phyloP scores from a whole-genome alignment of 2,113 vertebrate species.

The Thermophis baileyi region DNA sequence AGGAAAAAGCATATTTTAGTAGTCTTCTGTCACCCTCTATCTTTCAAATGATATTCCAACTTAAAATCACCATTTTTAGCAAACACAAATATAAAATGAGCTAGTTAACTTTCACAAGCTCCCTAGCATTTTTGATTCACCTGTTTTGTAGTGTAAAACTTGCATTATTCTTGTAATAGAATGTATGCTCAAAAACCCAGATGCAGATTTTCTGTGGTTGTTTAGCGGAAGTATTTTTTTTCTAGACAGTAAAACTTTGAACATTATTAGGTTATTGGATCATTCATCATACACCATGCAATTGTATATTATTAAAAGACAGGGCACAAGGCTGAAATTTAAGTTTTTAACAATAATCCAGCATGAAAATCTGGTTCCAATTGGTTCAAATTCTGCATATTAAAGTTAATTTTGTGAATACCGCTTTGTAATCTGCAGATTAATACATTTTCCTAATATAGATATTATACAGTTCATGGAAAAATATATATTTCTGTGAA shows the following conservation, averaged over 20 bases:
- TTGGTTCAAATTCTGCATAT: background rate
- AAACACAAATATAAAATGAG: constrained; percentile 47
- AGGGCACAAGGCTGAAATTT: background rate
- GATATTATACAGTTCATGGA: background rate
- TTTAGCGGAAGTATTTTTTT: constrained; percentile 53
- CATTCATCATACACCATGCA: background rate
- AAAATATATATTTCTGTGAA: background rate
- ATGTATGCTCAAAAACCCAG: constrained; percentile 62
- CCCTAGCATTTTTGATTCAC: constrained; percentile 26
- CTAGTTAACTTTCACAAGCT: constrained; percentile 56
- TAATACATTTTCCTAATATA: background rate
- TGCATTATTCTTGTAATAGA: constrained; percentile 60
- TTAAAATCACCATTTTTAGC: constrained; percentile 59
- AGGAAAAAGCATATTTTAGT: constrained; percentile 36
- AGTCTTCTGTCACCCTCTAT: constrained; percentile 50
- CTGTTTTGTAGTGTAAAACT: constrained; percentile 50
- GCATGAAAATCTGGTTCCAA: background rate
- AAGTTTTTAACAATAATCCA: background rate
- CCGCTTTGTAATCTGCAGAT: background rate
- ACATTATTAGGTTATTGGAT: constrained; percentile 10
- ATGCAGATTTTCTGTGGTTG: constrained; percentile 51
- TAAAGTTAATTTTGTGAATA: background rate
- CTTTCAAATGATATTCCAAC: constrained; percentile 61
- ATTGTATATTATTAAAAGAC: background rate
- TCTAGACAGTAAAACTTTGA: constrained; percentile 51